A percentile compares a stretch with the other conserved stretches of the same genome.
Conservation (phyloP, 2,888 invertebrate genomes). For the Molorchus minor region DNA sequence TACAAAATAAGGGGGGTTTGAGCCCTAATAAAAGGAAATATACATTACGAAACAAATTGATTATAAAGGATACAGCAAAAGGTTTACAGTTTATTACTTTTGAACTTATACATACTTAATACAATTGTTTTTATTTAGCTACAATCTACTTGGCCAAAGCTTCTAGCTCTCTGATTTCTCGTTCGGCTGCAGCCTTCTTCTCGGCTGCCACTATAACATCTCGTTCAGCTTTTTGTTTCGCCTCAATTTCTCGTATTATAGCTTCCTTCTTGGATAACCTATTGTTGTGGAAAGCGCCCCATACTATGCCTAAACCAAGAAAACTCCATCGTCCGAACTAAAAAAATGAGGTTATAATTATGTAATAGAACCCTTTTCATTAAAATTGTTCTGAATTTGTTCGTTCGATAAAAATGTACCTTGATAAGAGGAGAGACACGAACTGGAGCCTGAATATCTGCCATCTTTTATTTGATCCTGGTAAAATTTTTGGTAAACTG, state of each 20-base stretch:
- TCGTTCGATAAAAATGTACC: slow-evolving; percentile 63
- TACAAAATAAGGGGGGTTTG: too few relatives aligned
- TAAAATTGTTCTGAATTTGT: not conserved
- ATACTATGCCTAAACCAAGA: slow-evolving; percentile 75
- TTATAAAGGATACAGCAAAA: too few relatives aligned
- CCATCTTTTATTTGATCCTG: slow-evolving; percentile 45
- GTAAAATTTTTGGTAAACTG: not conserved
- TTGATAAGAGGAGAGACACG: slow-evolving; percentile 84
- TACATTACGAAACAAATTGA: too few relatives aligned
- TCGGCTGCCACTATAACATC: slow-evolving; percentile 79
- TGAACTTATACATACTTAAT: slow-evolving; percentile 24
- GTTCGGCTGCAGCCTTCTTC: slow-evolving; percentile 71
- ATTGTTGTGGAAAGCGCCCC: slow-evolving; percentile 78
- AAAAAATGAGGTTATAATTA: slow-evolving; percentile 38
- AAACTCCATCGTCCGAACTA: slow-evolving; percentile 88
- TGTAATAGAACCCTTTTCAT: slow-evolving; percentile 34
- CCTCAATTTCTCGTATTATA: slow-evolving; percentile 72
- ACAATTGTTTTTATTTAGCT: slow-evolving; percentile 13
- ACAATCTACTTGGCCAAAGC: slow-evolving; percentile 45
- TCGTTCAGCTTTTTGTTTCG: slow-evolving; percentile 72
- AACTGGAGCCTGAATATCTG: slow-evolving; percentile 71
- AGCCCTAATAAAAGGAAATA: too few relatives aligned
- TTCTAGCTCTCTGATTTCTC: slow-evolving; percentile 59
- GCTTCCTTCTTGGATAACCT: slow-evolving; percentile 74
- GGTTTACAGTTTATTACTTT: slow-evolving; percentile 20